Conservation (phyloP, 2,113 vertebrate genomes). For the Hemibagrus wyckioides region DNA sequence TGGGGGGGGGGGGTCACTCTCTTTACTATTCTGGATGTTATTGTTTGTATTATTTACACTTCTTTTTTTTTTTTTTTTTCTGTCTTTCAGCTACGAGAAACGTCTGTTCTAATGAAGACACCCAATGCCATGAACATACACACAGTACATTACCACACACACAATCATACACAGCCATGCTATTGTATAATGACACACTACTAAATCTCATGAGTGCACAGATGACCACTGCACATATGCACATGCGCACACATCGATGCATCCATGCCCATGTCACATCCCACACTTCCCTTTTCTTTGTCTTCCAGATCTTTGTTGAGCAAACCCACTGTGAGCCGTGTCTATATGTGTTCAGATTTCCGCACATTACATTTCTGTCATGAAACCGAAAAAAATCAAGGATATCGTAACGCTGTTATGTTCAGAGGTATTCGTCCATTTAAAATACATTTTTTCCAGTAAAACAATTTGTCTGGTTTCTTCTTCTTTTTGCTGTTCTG, state of each 20-base stretch:
- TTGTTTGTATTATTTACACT: background rate
- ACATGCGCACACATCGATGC: slow-evolving; percentile 11
- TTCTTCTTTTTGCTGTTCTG: background rate
- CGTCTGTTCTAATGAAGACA: slow-evolving; percentile 84
- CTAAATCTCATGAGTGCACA: background rate
- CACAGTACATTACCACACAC: background rate
- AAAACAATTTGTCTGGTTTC: background rate
- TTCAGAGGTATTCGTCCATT: slow-evolving; percentile 15
- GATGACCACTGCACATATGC: background rate
- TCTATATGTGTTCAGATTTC: slow-evolving; percentile 5
- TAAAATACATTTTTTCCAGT: slow-evolving; percentile 34
- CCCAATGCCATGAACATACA: slow-evolving; percentile 29
- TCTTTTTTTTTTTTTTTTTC: slow-evolving; percentile 10
- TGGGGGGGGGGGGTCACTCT: too few relatives aligned
- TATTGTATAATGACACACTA: background rate
- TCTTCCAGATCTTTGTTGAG: slow-evolving; percentile 47
- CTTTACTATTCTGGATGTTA: background rate
- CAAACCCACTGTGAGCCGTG: slow-evolving; percentile 34
- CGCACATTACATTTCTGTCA: slow-evolving; percentile 16
- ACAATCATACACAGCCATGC: slow-evolving; percentile 30
- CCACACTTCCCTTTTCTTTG: slow-evolving; percentile 43
- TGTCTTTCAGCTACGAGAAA: slow-evolving; percentile 88
- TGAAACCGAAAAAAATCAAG: slow-evolving; percentile 1
- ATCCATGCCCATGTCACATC: slow-evolving; percentile 35
- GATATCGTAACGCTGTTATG: background rate